A percentile compares a stretch with the other conserved stretches of the same genome.
These are phyloP conservation scores for Myopa tessellatipennis DNA, from an alignment of 2,888 invertebrate genomes.

Conservation along the genomic window DNA sequence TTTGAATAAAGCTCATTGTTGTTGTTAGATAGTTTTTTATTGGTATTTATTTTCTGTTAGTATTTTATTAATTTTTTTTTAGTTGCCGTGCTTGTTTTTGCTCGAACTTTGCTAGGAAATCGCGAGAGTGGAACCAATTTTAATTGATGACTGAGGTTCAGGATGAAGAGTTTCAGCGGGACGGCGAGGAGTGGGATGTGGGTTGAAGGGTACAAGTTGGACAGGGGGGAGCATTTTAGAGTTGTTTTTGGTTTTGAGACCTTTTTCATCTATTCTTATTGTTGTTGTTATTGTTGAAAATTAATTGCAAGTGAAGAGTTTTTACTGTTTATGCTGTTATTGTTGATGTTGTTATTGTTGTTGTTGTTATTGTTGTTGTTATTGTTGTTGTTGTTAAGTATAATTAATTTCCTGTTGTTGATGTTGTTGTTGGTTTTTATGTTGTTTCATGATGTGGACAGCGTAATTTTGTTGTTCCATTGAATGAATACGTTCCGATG, in stretches of 20 bases:
- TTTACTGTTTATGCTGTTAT: slow-evolving; percentile 1
- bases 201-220: neutral
- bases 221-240: neutral
- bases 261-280: neutral
- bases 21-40: neutral
- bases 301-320: slow-evolving; percentile 33
- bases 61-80: slow-evolving; percentile 2
- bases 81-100: too few relatives aligned
- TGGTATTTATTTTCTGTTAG: neutral
- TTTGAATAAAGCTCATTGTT: slow-evolving; percentile 28
- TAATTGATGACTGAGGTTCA: slow-evolving; percentile 23
- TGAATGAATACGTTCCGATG: slow-evolving; percentile 48
- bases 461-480: slow-evolving; percentile 43
- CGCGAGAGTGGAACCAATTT: slow-evolving; percentile 41
- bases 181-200: neutral
- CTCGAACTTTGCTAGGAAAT: neutral
- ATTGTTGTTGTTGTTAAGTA: neutral
- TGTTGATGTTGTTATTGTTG: neutral
- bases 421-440: slow-evolving; percentile 18
- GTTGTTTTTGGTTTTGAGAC: neutral
- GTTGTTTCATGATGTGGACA: slow-evolving; percentile 19
- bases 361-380: slow-evolving; percentile 14
- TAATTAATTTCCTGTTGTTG: too few relatives aligned
- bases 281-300: slow-evolving; percentile 8
- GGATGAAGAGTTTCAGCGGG: neutral